Base-by-base conservation (phyloP, 2,797 vertebrate species). In the Micropoecilia bifurca region DNA sequence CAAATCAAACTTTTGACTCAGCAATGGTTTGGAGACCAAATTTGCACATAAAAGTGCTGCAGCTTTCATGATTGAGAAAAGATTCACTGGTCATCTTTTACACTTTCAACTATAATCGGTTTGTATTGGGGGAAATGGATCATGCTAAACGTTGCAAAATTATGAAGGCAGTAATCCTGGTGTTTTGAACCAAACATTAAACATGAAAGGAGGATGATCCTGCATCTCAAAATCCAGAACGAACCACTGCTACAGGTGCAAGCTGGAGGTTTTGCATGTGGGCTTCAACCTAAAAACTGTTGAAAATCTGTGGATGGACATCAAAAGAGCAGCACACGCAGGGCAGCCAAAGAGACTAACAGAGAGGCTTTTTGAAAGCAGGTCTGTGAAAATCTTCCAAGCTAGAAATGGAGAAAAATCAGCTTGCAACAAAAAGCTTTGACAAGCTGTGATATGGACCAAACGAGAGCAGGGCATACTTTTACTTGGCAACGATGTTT, bases 361-460 rank as follows among this genome's bases (percentile, higher is more conserved):
- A 73, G 55, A 48, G 69, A 20, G 59, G 57, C 72, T 33, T 30
- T 79, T 74, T 74, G 25, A 73, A 50, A 13, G 28, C 8, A 57
- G 77, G n/a, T 41, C n/a, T 22, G 41, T 61, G 71, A 53, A 79
- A 74, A 66, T 74, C 57, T 66, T 73, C 46, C 33, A 79, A 66
- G 59, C n/a, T 63, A 50, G 57, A 68, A 74, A 28, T 68, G 59
- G 59, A 68, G 45, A 74, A 41, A 73, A 73, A 45, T 73, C 71
- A n/a, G 22, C 30, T 39, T 39, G 47, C 16, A 36, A 73, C 45
- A 41, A 73, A 73, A 72, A 36, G 69, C 41, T 33, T 20, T 12
- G 53, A 36, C 13, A 46, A 45, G 46, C 33, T 30, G 33, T 50
- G 46, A 79, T 50, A 6, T 61, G 13, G 48, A 61, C 57, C 57